Base-by-base conservation (phyloP, 2,888 invertebrate genomes). In the Hydrotaea diabolus region DNA sequence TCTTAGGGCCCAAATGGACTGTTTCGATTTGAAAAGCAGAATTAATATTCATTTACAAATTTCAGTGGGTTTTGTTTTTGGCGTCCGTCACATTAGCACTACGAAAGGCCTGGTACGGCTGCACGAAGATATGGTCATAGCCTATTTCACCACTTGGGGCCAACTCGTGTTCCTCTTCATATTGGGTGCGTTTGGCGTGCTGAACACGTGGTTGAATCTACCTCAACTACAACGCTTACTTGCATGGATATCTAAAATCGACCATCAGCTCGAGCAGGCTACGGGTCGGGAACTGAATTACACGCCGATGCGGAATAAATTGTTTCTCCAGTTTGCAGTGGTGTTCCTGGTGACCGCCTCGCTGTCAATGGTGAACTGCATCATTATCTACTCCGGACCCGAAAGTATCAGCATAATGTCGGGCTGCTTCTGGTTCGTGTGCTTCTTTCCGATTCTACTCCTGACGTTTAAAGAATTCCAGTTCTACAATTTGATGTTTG, bases 341-440 rank as follows among this genome's bases (percentile, higher is more conserved):
- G 84, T 88, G 3, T 81, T 88, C 0, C 15, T 88, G 3, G 85
- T 89, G 31, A 88, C 89, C 4, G 84, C 87, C 11, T 80, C 82
- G n/a, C 75, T 89, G 9, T 89, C 90, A 2, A 89, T 90, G 89
- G 87, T 90, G 23, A 89, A 89, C 64, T 89, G 90, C 46, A 81
- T 89, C n/a, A 86, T 90, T 72, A 86, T 89, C 31, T 88, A 87
- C 36, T 86, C 85, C 0, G 75, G 69, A 0, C 57, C 55, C 2
- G 23, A 39, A 0, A 19, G 17, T 4, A 84, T 87, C 39, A 64
- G 26, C 11, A 5, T 82, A 9, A 23, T 83, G 0, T 87, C 88
- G 8, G 76, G 83, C 2, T 89, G 90, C 76, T 90, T 86, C 31
- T 89, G 89, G 88, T 90, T 89, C 82, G 88, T 90, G 21, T 90